Base-by-base conservation (phyloP, 2,888 invertebrate species). In the Rhogogaster chlorosoma region DNA sequence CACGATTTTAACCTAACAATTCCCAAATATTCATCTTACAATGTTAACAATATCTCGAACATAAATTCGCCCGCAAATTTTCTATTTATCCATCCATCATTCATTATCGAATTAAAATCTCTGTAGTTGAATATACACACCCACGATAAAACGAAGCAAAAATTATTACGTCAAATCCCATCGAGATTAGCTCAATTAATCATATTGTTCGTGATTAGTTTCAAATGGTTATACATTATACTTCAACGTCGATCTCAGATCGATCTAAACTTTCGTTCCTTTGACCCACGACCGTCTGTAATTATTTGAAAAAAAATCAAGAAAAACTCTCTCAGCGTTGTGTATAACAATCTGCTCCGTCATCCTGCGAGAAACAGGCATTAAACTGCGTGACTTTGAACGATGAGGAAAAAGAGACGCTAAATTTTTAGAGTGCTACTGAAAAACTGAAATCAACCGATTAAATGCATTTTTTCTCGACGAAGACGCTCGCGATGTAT, bases 151-250 rank as follows among this genome's bases (percentile, higher is more conserved):
- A 77, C 18, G 26, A 29, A 77, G 29, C 10, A 18, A 53, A 77
- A 77, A 77, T 53, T 49, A 29, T 49, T 15, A 29, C 77, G 53
- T 53, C 29, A 42, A 73, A 73, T 2, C 6, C 22, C 42, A 6
- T 73, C 42, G 22, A 22, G 53, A 49, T 77, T 53, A n/a, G 53
- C 15, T 29, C 77, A 18, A 77, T 77, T 77, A 77, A 77, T 77
- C 77, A 77, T 70, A 49, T 42, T 22, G 2, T 73, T 73, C 73
- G 38, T 73, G 38, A 73, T 73, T 73, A 73, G 22, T 73, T 53
- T 77, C 49, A 61, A 9, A 77, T 29, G 49, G 26, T 75, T 73
- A 38, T 10, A n/a, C 0, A 38, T 26, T 45, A 45, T 36, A 75
- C 26, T 53, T 29, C 2, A 49, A 49, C 77, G 49, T 77, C 15